Evolutionary conservation across 1,140 invertebrate genomes (phyloP), one percentile per base, ranked within the genome.

Genomic region (Drosophila lacertosa): DNA sequence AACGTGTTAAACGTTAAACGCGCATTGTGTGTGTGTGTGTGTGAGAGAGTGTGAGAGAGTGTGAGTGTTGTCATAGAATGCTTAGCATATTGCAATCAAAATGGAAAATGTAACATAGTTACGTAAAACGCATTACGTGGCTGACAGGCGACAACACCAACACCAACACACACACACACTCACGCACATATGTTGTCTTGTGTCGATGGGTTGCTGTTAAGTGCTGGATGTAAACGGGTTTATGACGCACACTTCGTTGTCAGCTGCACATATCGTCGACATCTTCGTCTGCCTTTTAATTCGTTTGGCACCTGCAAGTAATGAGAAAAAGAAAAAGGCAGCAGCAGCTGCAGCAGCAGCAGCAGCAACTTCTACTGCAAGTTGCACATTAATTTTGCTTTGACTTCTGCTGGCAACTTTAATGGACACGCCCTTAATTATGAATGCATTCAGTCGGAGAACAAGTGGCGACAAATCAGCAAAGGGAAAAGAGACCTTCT

Each of bases 31-130:
- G 11, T 32, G 62, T 4, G 39, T 29, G 40, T 29, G 58, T 55
- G 50, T 33, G 20, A 29, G 54, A 16, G 58, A 7, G 44, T 44
- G 45, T 37, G 24, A 20, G 54, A 13, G 58, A 7, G 55, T 18
- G 32, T 15, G 48, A 20, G n/a, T 33, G 64, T 15, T 42, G 45
- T 29, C 26, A 26, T 32, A 59, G 53, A 60, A 55, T 74, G 74
- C 74, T 77, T 70, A 74, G 71, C 74, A 77, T 74, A 77, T 76
- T 77, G 71, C 74, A 77, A 77, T 74, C 71, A 77, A 74, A 76
- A 74, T 74, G 74, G 74, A 69, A 69, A 77, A 69, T 69, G 65
- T 70, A 74, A 77, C 74, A 70, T 54, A 74, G 74, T 77, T 65
- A 77, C 60, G 59, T 64, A 58, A 63, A 70, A 72, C 55, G 60